Evolutionary conservation across 37 sponge, comb jelly and placozoan species (phyloP).

Genomic region (Bolinopsis microptera): DNA sequence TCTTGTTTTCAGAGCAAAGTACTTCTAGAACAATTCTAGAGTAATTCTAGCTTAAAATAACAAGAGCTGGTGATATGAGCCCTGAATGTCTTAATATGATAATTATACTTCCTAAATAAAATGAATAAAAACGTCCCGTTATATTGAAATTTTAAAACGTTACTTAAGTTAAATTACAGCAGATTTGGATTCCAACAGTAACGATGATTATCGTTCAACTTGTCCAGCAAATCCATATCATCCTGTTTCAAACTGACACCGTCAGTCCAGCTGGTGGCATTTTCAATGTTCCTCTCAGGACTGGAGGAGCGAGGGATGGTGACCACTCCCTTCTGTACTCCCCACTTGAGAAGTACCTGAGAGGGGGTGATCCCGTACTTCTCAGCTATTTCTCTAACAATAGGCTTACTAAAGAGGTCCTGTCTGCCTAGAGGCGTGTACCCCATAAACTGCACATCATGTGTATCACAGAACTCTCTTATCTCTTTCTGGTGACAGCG

Average conservation of each 20-base stretch:
- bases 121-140: too few species aligned
- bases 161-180: not conserved
- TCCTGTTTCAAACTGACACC: not conserved
- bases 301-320: slow-evolving; percentile 40
- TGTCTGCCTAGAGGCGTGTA: slow-evolving; percentile 73
- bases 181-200: slow-evolving; percentile 47
- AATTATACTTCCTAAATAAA: too few species aligned
- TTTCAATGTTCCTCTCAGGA: slow-evolving; percentile 45
- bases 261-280: slow-evolving; percentile 23
- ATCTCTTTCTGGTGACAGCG: slow-evolving; percentile 68
- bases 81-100: too few species aligned
- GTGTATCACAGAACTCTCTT: slow-evolving; percentile 63
- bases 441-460: slow-evolving; percentile 72
- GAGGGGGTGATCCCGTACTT: slow-evolving; percentile 76
- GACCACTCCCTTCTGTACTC: slow-evolving; percentile 71
- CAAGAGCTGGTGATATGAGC: too few species aligned
- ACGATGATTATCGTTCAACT: slow-evolving; percentile 21
- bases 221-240: slow-evolving; percentile 29
- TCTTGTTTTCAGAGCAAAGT: too few species aligned
- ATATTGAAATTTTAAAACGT: too few species aligned
- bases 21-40: too few species aligned
- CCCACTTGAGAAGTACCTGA: slow-evolving; percentile 81
- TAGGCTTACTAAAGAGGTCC: slow-evolving; percentile 55
- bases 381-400: slow-evolving; percentile 78
- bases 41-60: too few species aligned